A percentile compares a stretch with the other conserved stretches of the same genome.
Conservation (phyloP, 2,113 vertebrate genomes). For the Cryptotis parvus region DNA sequence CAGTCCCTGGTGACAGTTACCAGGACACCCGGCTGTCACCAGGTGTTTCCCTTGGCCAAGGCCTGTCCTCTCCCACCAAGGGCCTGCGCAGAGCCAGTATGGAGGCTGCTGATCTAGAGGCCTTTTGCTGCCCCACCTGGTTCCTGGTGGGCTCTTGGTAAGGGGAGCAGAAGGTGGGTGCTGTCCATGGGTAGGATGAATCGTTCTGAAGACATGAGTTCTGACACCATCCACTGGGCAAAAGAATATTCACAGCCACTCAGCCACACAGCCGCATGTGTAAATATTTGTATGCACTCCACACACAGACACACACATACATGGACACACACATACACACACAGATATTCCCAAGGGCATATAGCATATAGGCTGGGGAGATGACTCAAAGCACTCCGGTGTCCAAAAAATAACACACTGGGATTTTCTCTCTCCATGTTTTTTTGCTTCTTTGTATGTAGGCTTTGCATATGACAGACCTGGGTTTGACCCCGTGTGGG, state of each 20-base stretch:
- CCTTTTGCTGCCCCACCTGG: constrained; percentile 27
- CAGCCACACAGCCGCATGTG: background rate
- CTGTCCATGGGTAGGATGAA: no score
- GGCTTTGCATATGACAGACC: no score
- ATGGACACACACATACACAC: background rate
- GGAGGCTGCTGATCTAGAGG: background rate
- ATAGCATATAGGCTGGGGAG: no score
- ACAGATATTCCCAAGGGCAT: background rate
- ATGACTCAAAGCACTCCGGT: no score
- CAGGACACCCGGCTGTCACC: constrained; percentile 35
- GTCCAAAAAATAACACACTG: no score
- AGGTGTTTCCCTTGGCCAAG: constrained; percentile 42
- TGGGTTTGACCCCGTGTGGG: no score
- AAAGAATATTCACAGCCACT: background rate
- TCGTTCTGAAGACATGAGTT: background rate
- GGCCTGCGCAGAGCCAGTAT: background rate
- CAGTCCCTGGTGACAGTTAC: constrained; percentile 60
- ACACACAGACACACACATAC: background rate
- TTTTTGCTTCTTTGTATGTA: no score
- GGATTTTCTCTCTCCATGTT: no score
- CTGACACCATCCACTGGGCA: background rate
- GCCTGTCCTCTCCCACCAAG: background rate
- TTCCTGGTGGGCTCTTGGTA: background rate
- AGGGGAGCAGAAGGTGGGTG: no score
- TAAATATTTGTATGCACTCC: background rate